These are phyloP conservation scores for Thaleichthys pacificus DNA, from an alignment of 2,797 vertebrate species.

Conservation along the genomic window DNA sequence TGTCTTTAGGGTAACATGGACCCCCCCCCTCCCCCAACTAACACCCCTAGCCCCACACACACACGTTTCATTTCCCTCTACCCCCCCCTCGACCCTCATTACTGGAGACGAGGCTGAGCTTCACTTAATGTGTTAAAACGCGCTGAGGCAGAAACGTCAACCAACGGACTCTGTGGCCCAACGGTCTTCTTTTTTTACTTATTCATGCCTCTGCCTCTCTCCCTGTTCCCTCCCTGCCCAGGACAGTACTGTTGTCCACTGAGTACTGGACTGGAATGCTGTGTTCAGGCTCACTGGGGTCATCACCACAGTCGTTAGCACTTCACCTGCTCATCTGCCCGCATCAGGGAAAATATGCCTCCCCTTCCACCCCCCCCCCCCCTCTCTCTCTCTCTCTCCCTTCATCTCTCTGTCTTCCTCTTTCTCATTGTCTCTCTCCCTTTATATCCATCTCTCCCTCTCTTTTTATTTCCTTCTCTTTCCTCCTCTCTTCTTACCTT, in stretches of 20 bases:
- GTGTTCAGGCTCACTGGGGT: no score
- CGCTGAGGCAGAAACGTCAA: constrained; percentile 70
- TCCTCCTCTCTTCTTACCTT: background rate
- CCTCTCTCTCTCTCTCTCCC: constrained; percentile 45
- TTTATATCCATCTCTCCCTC: background rate
- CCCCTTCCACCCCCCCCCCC: constrained; percentile 35
- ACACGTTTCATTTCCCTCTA: no score
- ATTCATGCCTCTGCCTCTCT: constrained; percentile 58
- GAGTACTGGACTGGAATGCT: no score
- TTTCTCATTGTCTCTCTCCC: background rate
- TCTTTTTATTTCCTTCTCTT: background rate
- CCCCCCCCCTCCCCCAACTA: background rate
- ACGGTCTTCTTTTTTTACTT: constrained; percentile 64
- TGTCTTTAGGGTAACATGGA: no score
- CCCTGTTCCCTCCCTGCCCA: background rate
- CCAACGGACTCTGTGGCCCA: constrained; percentile 69
- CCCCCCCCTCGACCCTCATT: constrained; percentile 31
- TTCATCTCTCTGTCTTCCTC: background rate
- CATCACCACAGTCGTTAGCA: no score
- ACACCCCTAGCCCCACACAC: background rate
- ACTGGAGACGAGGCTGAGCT: constrained; percentile 65
- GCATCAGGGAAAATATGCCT: background rate
- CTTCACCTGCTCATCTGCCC: no score
- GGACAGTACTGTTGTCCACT: no score
- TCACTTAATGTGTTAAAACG: constrained; percentile 74